Evolutionary conservation across 2,888 invertebrate species (phyloP).

Genomic region (Anoplius nigerrimus): DNA sequence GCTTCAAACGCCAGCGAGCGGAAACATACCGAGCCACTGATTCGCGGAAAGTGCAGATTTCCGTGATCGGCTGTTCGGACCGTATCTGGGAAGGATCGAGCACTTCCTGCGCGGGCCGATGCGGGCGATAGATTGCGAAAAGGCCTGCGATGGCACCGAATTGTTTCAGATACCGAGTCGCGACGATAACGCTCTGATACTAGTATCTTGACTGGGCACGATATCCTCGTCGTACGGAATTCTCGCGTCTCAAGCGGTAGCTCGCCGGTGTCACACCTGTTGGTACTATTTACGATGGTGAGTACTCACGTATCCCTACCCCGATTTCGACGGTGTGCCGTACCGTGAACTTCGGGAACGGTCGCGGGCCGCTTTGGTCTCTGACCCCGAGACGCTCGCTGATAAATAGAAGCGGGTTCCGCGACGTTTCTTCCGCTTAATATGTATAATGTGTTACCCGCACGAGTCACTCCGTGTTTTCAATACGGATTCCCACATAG

Average conservation of each 20-base stretch:
- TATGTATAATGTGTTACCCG: too few relatives aligned
- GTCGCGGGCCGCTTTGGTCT: not conserved
- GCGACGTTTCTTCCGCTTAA: too few relatives aligned
- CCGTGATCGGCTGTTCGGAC: too few relatives aligned
- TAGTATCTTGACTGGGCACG: conserved; percentile 45
- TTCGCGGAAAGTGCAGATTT: too few relatives aligned
- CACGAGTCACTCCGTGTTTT: too few relatives aligned
- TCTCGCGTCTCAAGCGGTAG: conserved; percentile 1
- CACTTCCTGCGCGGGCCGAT: too few relatives aligned
- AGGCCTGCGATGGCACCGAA: conserved; percentile 38
- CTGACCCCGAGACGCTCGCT: not conserved
- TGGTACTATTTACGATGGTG: conserved; percentile 4
- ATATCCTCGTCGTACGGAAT: not conserved
- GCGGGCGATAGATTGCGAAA: too few relatives aligned
- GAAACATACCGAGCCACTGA: too few relatives aligned
- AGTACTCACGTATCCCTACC: not conserved
- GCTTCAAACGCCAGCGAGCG: too few relatives aligned
- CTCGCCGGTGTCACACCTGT: not conserved
- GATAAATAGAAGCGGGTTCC: not conserved
- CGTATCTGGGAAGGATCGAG: too few relatives aligned
- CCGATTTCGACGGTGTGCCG: not conserved
- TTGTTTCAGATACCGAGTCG: conserved; percentile 43
- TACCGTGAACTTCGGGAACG: too few relatives aligned
- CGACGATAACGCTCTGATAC: conserved; percentile 57
- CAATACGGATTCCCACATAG: too few relatives aligned